Conservation (phyloP, 2,797 vertebrate species). For the Potorous gilbertii region DNA sequence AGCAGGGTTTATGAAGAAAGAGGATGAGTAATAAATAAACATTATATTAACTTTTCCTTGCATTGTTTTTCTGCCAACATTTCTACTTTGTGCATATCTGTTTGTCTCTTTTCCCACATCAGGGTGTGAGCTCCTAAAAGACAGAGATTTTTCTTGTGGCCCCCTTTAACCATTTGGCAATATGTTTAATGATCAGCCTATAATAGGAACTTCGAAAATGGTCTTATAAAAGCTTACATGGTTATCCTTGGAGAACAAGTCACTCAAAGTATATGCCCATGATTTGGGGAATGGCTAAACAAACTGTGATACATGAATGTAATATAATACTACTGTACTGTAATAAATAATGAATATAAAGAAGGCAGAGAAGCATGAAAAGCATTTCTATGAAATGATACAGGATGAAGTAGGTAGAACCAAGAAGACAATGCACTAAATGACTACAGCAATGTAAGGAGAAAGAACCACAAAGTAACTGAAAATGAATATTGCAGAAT, state of each 20-base stretch:
- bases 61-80: not conserved
- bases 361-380: not conserved
- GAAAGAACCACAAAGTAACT: not conserved
- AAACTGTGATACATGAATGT: not conserved
- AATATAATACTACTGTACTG: not conserved
- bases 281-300: not conserved
- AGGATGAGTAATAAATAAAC: not conserved
- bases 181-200: not conserved
- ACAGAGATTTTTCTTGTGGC: not conserved
- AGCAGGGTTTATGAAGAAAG: not conserved
- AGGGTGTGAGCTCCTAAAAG: not conserved
- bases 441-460: not conserved
- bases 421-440: not conserved
- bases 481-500: not conserved
- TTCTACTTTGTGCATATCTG: not conserved
- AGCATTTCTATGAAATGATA: not conserved
- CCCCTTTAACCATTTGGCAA: not conserved
- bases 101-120: not conserved
- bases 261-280: not conserved
- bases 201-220: not conserved
- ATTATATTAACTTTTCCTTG: not conserved
- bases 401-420: not conserved
- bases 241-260: not conserved
- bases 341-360: not conserved
- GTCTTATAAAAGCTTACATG: not conserved